Conservation (phyloP, 2,113 vertebrate genomes). For the Indicator maculatus region DNA sequence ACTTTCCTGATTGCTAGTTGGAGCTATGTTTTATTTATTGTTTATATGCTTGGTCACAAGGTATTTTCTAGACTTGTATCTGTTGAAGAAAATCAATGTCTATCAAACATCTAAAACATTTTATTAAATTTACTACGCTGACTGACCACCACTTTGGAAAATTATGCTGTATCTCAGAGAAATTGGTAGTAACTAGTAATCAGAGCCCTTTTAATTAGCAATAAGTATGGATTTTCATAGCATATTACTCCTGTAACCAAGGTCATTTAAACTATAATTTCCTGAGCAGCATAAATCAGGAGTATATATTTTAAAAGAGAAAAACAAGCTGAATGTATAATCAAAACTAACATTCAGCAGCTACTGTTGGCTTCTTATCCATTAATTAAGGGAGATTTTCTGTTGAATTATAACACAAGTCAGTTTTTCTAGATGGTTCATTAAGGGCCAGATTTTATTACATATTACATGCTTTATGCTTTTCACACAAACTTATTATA, state of each 20-base stretch:
- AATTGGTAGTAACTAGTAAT: not conserved
- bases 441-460: slow-evolving; percentile 94
- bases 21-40: not conserved
- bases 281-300: not conserved
- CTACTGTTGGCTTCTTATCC: slow-evolving; percentile 49
- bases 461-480: slow-evolving; percentile 91
- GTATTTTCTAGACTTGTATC: not conserved
- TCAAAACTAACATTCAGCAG: slow-evolving; percentile 11
- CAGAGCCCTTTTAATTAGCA: slow-evolving; percentile 41
- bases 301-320: not conserved
- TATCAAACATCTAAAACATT: not conserved
- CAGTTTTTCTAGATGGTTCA: slow-evolving; percentile 84
- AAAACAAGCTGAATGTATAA: slow-evolving; percentile 50
- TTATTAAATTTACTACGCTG: slow-evolving; percentile 10
- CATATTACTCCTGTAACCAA: slow-evolving; percentile 45
- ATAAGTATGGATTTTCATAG: slow-evolving; percentile 5
- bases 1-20: not conserved
- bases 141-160: not conserved
- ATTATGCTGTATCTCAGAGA: not conserved
- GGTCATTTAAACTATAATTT: slow-evolving; percentile 45
- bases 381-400: slow-evolving; percentile 75
- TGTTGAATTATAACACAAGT: slow-evolving; percentile 71
- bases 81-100: not conserved
- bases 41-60: not conserved
- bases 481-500: slow-evolving; percentile 93